Conservation (phyloP, 1,140 invertebrate species). For the Polypedilum pembai region DNA sequence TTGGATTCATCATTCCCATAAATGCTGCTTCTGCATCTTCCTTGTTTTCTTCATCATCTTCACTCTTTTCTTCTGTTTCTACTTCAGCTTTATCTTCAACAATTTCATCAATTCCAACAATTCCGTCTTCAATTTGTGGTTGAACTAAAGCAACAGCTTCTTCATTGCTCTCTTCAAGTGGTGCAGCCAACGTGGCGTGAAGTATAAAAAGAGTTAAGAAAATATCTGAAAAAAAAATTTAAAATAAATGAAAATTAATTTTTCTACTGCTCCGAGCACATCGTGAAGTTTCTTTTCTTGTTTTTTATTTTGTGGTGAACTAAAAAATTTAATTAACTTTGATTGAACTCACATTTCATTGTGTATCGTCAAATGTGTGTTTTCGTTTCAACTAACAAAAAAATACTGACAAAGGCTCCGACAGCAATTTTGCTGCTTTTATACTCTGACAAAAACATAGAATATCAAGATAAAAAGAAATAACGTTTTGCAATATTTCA, state of each 20-base stretch:
- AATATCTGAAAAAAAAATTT: background rate
- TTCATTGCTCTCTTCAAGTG: background rate
- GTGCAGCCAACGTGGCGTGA: background rate
- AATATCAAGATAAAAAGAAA: background rate
- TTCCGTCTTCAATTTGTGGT: background rate
- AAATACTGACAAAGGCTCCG: background rate
- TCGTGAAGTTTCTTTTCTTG: too few relatives aligned
- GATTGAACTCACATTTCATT: conserved; percentile 1
- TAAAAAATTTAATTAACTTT: background rate
- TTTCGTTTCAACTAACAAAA: background rate
- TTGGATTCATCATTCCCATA: background rate
- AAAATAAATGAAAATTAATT: too few relatives aligned
- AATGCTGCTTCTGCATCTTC: background rate
- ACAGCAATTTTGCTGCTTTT: background rate
- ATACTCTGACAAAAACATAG: background rate
- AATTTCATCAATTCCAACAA: background rate
- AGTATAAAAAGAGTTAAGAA: background rate
- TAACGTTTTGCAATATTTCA: background rate
- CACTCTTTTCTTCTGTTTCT: background rate
- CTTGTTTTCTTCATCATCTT: background rate
- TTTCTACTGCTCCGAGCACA: too few relatives aligned
- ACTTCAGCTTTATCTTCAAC: background rate
- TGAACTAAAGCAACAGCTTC: conserved; percentile 7
- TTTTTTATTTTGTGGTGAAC: too few relatives aligned
- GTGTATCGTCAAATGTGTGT: background rate